Evolutionary conservation across 2,888 invertebrate genomes (phyloP).

Genomic region (Aspidapion aeneum): DNA sequence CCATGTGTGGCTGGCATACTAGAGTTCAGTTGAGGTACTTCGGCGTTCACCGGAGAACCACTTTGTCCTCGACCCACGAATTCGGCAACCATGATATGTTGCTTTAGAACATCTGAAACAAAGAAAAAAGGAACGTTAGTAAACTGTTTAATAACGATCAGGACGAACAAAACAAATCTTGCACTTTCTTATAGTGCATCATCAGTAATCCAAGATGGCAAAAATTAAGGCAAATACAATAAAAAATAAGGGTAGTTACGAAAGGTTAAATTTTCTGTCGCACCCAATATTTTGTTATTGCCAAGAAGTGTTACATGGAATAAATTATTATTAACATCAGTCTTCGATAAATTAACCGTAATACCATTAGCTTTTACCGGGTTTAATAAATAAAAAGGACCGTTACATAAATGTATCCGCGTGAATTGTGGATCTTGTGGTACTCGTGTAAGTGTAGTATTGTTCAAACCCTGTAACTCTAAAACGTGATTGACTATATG

Average conservation of each 20-base stretch:
- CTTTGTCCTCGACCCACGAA: slow-evolving; percentile 74
- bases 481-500: slow-evolving; percentile 5
- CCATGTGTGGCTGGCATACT: slow-evolving; percentile 50
- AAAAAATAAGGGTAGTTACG: no score
- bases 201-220: no score
- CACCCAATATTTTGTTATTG: not conserved
- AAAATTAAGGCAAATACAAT: no score
- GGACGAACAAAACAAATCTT: no score
- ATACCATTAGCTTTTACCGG: not conserved
- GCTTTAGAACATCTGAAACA: slow-evolving; percentile 49
- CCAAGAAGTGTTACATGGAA: not conserved
- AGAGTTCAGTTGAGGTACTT: slow-evolving; percentile 59
- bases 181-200: no score
- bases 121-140: slow-evolving; percentile 24
- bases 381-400: not conserved
- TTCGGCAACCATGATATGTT: slow-evolving; percentile 85
- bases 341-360: not conserved
- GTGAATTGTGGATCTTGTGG: not conserved
- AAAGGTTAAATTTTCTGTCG: no score
- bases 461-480: not conserved
- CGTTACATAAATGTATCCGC: not conserved
- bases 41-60: slow-evolving; percentile 67
- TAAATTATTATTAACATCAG: not conserved
- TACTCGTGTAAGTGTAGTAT: not conserved
- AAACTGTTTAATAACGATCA: not conserved